Evolutionary conservation across 2,888 invertebrate species (phyloP).

Genomic region (Tetragonula carbonaria): DNA sequence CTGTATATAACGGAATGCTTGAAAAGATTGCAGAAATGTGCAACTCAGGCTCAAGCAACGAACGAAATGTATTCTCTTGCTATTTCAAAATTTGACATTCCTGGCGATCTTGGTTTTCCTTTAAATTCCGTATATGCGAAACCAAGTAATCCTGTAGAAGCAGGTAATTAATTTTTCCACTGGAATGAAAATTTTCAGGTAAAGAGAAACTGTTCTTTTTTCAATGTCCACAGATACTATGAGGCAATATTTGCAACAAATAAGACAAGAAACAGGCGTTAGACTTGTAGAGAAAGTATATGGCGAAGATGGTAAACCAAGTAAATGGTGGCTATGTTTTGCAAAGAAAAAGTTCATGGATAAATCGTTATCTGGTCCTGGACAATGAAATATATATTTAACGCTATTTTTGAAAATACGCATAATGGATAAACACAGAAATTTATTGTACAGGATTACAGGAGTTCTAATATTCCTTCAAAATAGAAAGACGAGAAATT

Average conservation of each 20-base stretch:
- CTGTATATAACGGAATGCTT: conserved; percentile 99
- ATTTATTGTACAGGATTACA: background rate
- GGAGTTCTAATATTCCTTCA: background rate
- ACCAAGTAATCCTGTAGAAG: conserved; percentile 91
- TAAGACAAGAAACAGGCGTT: conserved; percentile 97
- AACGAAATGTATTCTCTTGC: conserved; percentile 99
- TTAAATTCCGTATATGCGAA: conserved; percentile 97
- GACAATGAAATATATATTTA: conserved; percentile 86
- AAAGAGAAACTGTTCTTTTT: background rate
- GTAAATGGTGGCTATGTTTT: conserved; percentile 99
- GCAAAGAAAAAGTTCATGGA: conserved; percentile 99
- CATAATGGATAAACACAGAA: conserved; percentile 23
- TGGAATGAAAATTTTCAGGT: background rate
- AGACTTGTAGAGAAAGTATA: conserved; percentile 95
- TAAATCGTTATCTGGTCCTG: conserved; percentile 96
- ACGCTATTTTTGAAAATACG: conserved; percentile 15
- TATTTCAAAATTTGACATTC: conserved; percentile 97
- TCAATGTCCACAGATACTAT: conserved; percentile 88
- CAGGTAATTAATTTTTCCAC: conserved; percentile 86
- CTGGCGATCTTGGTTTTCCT: conserved; percentile 97
- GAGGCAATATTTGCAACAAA: conserved; percentile 96
- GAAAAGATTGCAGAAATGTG: conserved; percentile 96
- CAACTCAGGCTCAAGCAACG: conserved; percentile 93
- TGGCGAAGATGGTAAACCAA: conserved; percentile 95
- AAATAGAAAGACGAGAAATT: background rate